Evolutionary conservation across 2,113 vertebrate genomes (phyloP).

Genomic region (Engystomops pustulosus): DNA sequence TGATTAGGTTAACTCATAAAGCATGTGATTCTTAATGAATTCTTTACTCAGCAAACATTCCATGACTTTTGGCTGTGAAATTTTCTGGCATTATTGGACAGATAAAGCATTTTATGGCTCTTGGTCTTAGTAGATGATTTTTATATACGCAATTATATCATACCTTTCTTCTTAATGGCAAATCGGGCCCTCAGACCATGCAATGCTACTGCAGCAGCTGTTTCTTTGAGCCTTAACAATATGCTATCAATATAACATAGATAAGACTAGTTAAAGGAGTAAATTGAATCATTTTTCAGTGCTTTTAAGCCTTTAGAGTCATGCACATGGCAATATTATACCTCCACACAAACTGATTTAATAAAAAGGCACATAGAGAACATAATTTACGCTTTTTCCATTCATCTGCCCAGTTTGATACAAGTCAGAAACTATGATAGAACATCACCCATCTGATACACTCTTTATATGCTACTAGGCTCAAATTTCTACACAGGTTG

Average conservation of each 20-base stretch:
- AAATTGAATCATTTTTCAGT: too few species aligned
- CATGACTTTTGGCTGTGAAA: constrained; percentile 55
- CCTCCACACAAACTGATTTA: too few species aligned
- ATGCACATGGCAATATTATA: too few species aligned
- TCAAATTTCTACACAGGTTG: too few species aligned
- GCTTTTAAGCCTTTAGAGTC: too few species aligned
- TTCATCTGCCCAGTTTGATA: too few species aligned
- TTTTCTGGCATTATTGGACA: constrained; percentile 33
- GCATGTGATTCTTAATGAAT: constrained; percentile 56
- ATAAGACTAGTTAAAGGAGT: not conserved
- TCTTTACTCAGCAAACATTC: constrained; percentile 59
- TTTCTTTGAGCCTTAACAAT: constrained; percentile 49
- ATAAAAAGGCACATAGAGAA: too few species aligned
- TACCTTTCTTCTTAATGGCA: constrained; percentile 35
- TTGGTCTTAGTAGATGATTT: constrained; percentile 48
- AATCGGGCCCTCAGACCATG: constrained; percentile 4
- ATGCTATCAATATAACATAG: not conserved
- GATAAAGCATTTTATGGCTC: constrained; percentile 55
- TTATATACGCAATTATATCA: constrained; percentile 47
- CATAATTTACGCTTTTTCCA: too few species aligned
- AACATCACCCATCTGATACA: too few species aligned
- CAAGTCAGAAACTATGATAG: too few species aligned
- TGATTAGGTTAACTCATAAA: constrained; percentile 58
- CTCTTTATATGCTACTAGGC: too few species aligned
- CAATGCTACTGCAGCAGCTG: constrained; percentile 7